Evolutionary conservation across 2,797 vertebrate species (phyloP), one percentile per base, ranked within the genome.

Genomic region (Thripadectes ignobilis): DNA sequence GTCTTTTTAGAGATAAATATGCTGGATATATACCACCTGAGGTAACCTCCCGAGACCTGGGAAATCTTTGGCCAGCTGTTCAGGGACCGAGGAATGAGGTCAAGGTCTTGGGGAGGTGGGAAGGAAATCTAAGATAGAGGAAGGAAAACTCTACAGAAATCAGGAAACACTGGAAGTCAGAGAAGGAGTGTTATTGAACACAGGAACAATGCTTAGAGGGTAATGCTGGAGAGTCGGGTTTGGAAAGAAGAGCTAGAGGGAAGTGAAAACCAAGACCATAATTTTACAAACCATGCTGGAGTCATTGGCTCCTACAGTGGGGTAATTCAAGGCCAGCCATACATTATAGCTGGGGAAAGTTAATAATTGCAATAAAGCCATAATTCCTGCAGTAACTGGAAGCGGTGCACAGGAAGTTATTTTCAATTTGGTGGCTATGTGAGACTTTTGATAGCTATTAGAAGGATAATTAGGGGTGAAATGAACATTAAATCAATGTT

Each of bases 401-500:
- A 96, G 62, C 41, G 54, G 57, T 96, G 59, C 72, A 89, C 63
- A 89, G 89, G 89, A 96, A 95, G 94, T 97, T 95, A 88, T 93
- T 94, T 96, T 86, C 95, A 90, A 94, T 97, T 97, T 96, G 73
- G 92, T 96, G 62, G 84, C n/a, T 57, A 73, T 75, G 62, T 80
- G 83, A 95, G 94, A 94, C 81, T 97, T 97, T 96, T 7, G 21
- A 93, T 95, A 96, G 85, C 87, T 97, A 92, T 97, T 97, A 96
- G 85, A 26, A 95, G 67, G 94, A 95, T 97, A 97, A 97, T 97
- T 96, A 97, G 94, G 94, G 89, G 93, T 97, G 95, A 97, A 95
- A 97, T 93, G 82, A 97, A 97, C 93, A 96, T 96, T 97, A 97
- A 97, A 90, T 94, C 90, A 97, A 84, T 89, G 92, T 93, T 97